Evolutionary conservation across 2,113 vertebrate species (phyloP).

Genomic region (Oostethus manadensis): DNA sequence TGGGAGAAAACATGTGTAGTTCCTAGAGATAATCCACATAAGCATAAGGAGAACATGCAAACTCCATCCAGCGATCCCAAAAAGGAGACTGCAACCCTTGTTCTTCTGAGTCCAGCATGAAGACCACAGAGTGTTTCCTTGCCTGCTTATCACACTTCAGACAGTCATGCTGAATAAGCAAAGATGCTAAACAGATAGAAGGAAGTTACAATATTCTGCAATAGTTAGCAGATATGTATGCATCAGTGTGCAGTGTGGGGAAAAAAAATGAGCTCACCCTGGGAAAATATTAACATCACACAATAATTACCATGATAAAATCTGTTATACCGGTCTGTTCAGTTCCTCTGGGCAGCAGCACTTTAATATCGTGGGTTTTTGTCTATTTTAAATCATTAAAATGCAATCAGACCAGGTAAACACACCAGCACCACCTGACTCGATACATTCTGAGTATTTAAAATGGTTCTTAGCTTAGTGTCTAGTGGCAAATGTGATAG

Average conservation of each 20-base stretch:
- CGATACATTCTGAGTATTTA: too few relatives aligned
- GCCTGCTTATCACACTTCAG: background rate
- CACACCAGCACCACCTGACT: too few relatives aligned
- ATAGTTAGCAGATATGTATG: background rate
- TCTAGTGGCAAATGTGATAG: too few relatives aligned
- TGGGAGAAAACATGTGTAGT: too few relatives aligned
- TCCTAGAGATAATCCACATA: too few relatives aligned
- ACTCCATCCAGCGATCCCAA: too few relatives aligned
- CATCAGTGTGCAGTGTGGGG: constrained; percentile 6
- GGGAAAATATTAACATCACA: background rate
- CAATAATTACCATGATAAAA: background rate
- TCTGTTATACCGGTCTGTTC: background rate
- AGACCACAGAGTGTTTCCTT: too few relatives aligned
- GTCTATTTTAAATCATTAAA: background rate
- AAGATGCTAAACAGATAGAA: background rate
- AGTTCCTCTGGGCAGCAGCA: background rate
- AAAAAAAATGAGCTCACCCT: background rate
- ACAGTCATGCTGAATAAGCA: background rate
- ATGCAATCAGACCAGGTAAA: background rate
- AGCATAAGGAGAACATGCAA: too few relatives aligned
- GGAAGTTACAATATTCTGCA: constrained; percentile 20
- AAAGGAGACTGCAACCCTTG: too few relatives aligned
- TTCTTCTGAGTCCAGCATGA: too few relatives aligned
- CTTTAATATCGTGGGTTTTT: background rate
- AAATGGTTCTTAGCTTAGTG: too few relatives aligned